Percentiles rank a stretch among this genome's conserved stretches.
Conservation (phyloP, 2,113 vertebrate species). For the Damaliscus lunatus region DNA sequence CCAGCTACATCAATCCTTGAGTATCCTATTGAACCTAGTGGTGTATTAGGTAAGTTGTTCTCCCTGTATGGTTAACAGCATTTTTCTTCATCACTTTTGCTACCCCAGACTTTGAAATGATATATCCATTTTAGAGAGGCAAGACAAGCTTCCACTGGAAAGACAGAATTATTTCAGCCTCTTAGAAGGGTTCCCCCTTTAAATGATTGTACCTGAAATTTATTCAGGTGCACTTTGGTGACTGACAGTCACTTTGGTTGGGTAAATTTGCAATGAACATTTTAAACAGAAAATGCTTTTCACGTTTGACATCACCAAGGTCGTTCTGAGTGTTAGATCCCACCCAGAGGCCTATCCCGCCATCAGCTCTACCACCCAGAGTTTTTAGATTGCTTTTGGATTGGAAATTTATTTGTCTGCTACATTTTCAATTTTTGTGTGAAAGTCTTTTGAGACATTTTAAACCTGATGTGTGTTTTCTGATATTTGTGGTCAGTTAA, state of each 20-base stretch:
- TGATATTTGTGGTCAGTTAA: not conserved
- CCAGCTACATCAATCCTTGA: conserved; percentile 97
- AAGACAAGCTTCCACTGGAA: not conserved
- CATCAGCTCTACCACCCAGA: not conserved
- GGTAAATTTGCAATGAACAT: not conserved
- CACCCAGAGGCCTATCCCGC: too few relatives aligned
- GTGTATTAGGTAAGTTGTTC: conserved; percentile 94
- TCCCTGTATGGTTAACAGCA: not conserved
- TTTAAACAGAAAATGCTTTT: not conserved
- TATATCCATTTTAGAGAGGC: not conserved
- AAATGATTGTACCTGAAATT: not conserved
- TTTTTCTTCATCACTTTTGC: not conserved
- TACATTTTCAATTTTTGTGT: not conserved
- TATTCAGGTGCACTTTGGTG: not conserved
- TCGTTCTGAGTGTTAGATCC: not conserved
- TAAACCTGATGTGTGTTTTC: not conserved
- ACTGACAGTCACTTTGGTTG: not conserved
- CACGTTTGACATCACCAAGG: not conserved
- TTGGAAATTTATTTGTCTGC: not conserved
- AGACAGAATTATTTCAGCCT: not conserved
- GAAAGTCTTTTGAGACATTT: not conserved
- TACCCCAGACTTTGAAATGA: not conserved
- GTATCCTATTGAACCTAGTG: conserved; percentile 97
- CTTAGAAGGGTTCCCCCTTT: not conserved
- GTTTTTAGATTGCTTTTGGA: not conserved